A percentile compares a stretch with the other conserved stretches of the same genome.
Evolutionary conservation across 2,113 vertebrate species (phyloP).

Genomic region (Caranx melampygus): DNA sequence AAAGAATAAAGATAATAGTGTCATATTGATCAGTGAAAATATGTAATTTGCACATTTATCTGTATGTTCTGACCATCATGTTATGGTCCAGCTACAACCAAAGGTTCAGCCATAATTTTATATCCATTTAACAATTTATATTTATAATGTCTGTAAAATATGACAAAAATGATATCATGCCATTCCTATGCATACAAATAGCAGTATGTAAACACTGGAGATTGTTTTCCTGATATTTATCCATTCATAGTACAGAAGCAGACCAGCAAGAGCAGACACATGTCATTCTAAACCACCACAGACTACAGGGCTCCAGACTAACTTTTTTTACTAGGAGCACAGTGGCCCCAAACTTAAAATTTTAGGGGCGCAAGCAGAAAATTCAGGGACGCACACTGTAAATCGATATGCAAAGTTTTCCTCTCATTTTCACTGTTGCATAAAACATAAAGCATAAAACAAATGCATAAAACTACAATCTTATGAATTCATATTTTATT

Average conservation of each 20-base stretch:
- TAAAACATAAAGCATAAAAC: no score
- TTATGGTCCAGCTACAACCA: no score
- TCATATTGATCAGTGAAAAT: conserved; percentile 24
- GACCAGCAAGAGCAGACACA: background rate
- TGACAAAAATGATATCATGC: background rate
- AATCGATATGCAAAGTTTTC: no score
- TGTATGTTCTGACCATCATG: background rate
- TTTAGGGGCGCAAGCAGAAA: no score
- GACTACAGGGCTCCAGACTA: no score
- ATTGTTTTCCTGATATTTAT: background rate
- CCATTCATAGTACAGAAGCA: background rate
- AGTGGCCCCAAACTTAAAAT: no score
- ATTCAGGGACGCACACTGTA: no score
- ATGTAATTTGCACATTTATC: background rate
- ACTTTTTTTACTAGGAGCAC: no score
- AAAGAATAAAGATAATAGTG: background rate
- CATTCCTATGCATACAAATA: conserved; percentile 1
- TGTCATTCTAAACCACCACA: no score
- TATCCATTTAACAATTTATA: background rate
- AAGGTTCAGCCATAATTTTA: background rate
- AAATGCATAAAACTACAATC: no score
- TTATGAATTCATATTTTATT: no score
- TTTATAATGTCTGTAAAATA: background rate
- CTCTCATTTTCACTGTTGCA: no score
- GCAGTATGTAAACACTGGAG: conserved; percentile 21